phyloP scores from a whole-genome alignment of 2,113 vertebrate genomes.

The Opisthocomus hoazin region DNA sequence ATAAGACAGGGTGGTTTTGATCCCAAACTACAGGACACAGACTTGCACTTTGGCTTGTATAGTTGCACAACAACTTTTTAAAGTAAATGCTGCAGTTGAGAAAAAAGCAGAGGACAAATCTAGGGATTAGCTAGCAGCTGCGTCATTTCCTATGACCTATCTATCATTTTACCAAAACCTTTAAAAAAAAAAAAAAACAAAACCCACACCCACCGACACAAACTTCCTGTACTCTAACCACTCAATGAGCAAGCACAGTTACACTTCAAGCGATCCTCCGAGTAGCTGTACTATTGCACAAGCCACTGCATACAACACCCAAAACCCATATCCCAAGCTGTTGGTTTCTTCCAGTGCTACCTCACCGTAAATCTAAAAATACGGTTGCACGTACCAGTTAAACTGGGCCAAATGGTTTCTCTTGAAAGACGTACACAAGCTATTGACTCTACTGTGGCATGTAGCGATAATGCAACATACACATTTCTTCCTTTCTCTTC shows the following conservation, averaged over 20 bases:
- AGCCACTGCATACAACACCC: conserved; percentile 27
- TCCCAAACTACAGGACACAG: neutral
- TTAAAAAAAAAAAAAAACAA: neutral
- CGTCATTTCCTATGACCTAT: conserved; percentile 60
- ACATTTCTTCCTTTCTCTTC: neutral
- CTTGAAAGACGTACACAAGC: neutral
- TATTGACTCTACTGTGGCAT: neutral
- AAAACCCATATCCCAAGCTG: neutral
- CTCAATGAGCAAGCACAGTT: conserved; percentile 44
- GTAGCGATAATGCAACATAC: neutral
- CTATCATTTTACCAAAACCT: conserved; percentile 50
- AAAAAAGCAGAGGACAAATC: conserved; percentile 10
- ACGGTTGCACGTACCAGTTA: neutral
- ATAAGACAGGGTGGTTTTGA: neutral
- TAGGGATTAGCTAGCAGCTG: conserved; percentile 26
- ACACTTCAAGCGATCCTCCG: conserved; percentile 14
- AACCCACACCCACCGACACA: neutral
- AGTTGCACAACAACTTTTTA: neutral
- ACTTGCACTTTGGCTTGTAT: neutral
- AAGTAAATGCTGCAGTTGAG: conserved; percentile 23
- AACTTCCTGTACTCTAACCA: conserved; percentile 52
- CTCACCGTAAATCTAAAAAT: neutral
- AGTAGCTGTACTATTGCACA: conserved; percentile 42
- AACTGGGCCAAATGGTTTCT: neutral
- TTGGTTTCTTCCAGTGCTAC: neutral